These are phyloP conservation scores for Drosophila kepulauana DNA, from an alignment of 1,140 invertebrate genomes.

Conservation along the genomic window DNA sequence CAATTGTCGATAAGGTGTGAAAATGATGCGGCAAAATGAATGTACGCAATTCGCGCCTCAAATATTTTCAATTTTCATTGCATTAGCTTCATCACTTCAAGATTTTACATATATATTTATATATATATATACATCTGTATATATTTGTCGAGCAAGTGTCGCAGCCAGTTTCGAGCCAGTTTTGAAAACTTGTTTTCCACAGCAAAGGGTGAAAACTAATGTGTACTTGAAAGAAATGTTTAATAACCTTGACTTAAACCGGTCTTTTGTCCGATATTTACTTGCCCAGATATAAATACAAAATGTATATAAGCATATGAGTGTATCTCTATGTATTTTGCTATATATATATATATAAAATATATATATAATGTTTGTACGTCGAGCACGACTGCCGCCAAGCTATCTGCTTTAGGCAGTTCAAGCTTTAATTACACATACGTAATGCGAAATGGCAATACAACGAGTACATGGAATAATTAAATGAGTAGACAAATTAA, in stretches of 20 bases:
- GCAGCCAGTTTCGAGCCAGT: constrained; percentile 67
- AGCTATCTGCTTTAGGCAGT: constrained; percentile 6
- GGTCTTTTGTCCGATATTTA: constrained; percentile 45
- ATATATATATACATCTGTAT: too few species aligned
- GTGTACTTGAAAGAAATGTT: constrained; percentile 78
- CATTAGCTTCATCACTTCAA: not conserved
- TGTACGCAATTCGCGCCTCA: constrained; percentile 11
- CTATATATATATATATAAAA: not conserved
- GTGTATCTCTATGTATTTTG: too few species aligned
- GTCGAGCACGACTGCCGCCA: constrained; percentile 6
- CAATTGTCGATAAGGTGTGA: constrained; percentile 52
- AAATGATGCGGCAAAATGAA: constrained; percentile 24
- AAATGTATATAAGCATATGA: not conserved
- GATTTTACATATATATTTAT: not conserved
- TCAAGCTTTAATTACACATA: constrained; percentile 3
- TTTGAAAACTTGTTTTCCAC: constrained; percentile 69
- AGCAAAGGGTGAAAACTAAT: constrained; percentile 73
- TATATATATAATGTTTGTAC: constrained; percentile 24
- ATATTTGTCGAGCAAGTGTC: constrained; percentile 2
- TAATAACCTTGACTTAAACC: constrained; percentile 60
- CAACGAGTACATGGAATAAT: constrained; percentile 1
- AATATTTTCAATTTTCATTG: not conserved
- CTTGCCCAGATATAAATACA: not conserved
- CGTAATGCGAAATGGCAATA: not conserved
- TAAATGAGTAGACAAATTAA: not conserved